Base-by-base conservation (phyloP, 92 coral and sea anemone species). In the Epizoanthus illoricatus region DNA sequence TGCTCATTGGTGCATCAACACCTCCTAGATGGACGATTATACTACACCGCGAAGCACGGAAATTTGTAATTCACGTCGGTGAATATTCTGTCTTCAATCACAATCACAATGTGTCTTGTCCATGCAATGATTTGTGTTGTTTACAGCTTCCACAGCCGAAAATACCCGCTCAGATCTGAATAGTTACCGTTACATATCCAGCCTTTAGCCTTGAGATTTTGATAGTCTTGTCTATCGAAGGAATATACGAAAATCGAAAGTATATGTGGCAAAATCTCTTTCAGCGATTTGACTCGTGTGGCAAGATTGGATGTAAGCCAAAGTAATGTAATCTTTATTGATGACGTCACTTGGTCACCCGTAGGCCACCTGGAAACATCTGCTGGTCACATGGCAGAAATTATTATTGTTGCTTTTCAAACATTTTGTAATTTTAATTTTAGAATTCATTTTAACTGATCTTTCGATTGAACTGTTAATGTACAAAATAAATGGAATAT, bases 341-440 rank as follows among this genome's bases (percentile, higher is more conserved):
- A 61, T 39, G 71, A 68, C n/a, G 52, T 68, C n/a, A 39, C 17
- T 8, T 6, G 73, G 45, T 68, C 73, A 68, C 73, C 73, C 20
- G 73, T 68, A 43, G 40, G 73, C 73, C 73, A 68, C 73, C 73
- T 68, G 73, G 73, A 19, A 43, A 45, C 52, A 12, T 28, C 21
- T 2, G 40, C 24, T 18, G 20, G 24, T 61, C 65, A 61, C 65
- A 28, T 61, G 65, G 56, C 52, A 7, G 52, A 6, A 45, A 0
- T 10, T 16, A 11, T 52, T 9, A 52, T 10, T 7, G 12, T 11
- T 52, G 56, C 12, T 52, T 16, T 7, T 52, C 2, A 49, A 7
- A 5, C 55, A 49, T 49, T 49, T 52, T 10, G 56, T 52, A 5
- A 45, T 45, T 45, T 6, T 45, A 45, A 6, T 45, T 10, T 1